phyloP scores from a whole-genome alignment of 2,888 invertebrate species.

The Chymomyza amoena region DNA sequence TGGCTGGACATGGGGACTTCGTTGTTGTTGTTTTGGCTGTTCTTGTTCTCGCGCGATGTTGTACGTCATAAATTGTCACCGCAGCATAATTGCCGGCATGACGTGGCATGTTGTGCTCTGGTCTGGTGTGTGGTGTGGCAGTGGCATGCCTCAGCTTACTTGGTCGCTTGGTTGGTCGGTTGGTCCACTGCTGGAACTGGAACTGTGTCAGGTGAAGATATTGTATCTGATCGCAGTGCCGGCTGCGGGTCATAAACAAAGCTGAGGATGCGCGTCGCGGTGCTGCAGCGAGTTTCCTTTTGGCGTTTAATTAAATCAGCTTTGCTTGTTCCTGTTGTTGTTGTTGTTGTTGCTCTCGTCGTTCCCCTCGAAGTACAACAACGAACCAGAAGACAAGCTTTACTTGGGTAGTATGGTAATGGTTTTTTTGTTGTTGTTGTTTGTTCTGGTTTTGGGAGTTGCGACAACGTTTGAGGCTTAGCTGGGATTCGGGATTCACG shows the following conservation, averaged over 20 bases:
- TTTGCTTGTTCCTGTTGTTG: conserved; percentile 45
- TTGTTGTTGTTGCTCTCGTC: background rate
- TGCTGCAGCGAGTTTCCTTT: background rate
- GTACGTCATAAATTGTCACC: conserved; percentile 76
- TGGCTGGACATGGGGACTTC: conserved; percentile 5
- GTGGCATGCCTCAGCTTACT: background rate
- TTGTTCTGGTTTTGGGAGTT: background rate
- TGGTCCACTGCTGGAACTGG: background rate
- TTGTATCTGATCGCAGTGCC: conserved; percentile 65
- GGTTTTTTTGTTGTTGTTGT: background rate
- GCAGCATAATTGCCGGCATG: conserved; percentile 53
- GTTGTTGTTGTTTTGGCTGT: conserved; percentile 35
- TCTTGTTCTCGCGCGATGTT: conserved; percentile 47
- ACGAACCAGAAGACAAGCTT: background rate
- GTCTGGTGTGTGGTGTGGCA: conserved; percentile 4
- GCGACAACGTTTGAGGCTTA: conserved; percentile 49
- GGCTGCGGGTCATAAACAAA: conserved; percentile 64
- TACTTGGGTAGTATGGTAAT: background rate
- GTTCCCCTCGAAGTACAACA: background rate
- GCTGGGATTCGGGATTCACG: conserved; percentile 41
- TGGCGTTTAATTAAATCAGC: conserved; percentile 62
- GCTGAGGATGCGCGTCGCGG: conserved; percentile 34
- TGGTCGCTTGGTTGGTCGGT: background rate
- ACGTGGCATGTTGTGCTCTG: background rate
- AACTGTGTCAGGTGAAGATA: conserved; percentile 66